Evolutionary conservation across 1,140 invertebrate species (phyloP), one percentile per base, ranked within the genome.

Genomic region (Caenorhabditis brenneri): DNA sequence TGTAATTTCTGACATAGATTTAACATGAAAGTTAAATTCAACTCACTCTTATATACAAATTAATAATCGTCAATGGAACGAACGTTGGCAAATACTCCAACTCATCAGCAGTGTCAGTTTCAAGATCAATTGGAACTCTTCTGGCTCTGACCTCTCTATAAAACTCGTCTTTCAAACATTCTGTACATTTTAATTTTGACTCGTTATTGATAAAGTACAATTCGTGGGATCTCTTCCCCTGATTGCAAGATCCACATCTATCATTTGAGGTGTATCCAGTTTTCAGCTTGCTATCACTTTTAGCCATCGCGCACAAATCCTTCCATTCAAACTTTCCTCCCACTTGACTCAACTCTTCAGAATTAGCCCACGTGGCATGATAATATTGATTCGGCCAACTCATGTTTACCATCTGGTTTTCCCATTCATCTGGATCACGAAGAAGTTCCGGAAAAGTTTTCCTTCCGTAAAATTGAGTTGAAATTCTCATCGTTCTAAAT

Each of bases 311-410:
- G 27, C 33, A 39, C 10, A 74, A 24, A 24, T 74, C 65, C 0
- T 39, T 24, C 65, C 65, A 74, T 74, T 74, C 65, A 9, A 74
- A 46, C n/a, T 27, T 74, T 42, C 36, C 65, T 22, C 65, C 65
- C n/a, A 74, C 36, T 42, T 24, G n/a, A 42, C 36, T 74, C 65
- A 74, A 42, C 10, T 74, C 65, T 74, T 74, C 36, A 7, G 65
- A 74, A 12, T 74, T 74, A 3, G 65, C 22, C 65, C 65, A 74
- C 1, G 36, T 74, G 27, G 65, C 65, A 15, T 74, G 16, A 46
- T 74, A 24, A 24, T 74, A 19, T 24, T 74, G 65, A 31, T 42
- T 74, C 1, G 65, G 65, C 19, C 36, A 74, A 42, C 22, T 12
- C n/a, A 46, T 27, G 36, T 31, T 65, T 15, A 65, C 29, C n/a